Evolutionary conservation across 1,140 invertebrate genomes (phyloP), one percentile per base, ranked within the genome.

Genomic region (Mycetomoellerius zeteki): DNA sequence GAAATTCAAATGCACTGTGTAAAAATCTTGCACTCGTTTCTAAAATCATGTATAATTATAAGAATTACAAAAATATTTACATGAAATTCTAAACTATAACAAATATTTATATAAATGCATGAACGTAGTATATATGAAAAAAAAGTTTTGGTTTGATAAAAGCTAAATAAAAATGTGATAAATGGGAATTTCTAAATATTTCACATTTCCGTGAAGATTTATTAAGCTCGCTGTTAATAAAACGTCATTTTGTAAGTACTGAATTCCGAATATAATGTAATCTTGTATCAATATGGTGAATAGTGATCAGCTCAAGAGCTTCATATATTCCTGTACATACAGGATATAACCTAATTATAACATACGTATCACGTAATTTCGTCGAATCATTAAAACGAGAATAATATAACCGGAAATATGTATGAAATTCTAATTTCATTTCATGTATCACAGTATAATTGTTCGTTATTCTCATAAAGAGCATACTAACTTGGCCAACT

Each of bases 391-490:
- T 14, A 43, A 62, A 73, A 37, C 80, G 12, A 12, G 2, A 69
- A 69, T 69, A 56, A 58, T 30, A 12, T 3, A 27, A n/a, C 8
- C 14, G 8, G 24, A 71, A 50, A 37, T 10, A n/a, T 8, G 24
- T 16, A n/a, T 14, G 64, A 84, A 84, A 84, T 50, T n/a, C 69
- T 73, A 82, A 27, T 73, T 84, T 84, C 14, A 75, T 62, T 60
- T 30, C 19, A 84, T 73, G 47, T 14, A 33, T 50, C 43, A 19
- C 21, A n/a, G 6, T 71, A 19, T 33, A 75, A 71, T 47, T 73
- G 52, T 47, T 72, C 60, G 24, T 67, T 60, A n/a, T 24, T 47
- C 19, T 1, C 24, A 50, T 16, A 16, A 43, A 84, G n/a, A 75
- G n/a, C 10, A 37, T 43, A 54, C 21, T 43, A 78, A 50, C 19